Evolutionary conservation across 2,888 invertebrate species (phyloP), one percentile per base, ranked within the genome.

Genomic region (Orgyia antiqua): DNA sequence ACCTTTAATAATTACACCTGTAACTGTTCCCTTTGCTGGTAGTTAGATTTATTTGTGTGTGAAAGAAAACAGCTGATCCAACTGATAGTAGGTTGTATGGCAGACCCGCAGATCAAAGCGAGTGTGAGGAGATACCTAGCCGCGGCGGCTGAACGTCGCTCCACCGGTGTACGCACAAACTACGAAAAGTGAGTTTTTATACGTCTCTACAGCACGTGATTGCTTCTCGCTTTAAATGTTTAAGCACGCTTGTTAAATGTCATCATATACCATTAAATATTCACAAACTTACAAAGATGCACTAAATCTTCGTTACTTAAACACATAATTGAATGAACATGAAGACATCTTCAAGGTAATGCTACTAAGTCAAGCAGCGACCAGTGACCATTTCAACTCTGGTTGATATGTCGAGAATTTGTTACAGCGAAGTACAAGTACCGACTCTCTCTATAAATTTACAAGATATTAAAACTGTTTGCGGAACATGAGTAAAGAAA

Each of bases 21-120:
- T 9, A 20, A n/a, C n/a, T 20, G 21, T 13, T 28, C 33, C 24
- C 36, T 42, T 27, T 19, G 35, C 35, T 28, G 24, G 13, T 48
- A 42, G 40, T 50, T 48, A 31, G 37, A 40, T 31, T 40, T 37
- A 20, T 29, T 39, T 43, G 36, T 50, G 42, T 45, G 43, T 35
- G 41, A 42, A 36, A 33, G 32, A 45, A 51, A 43, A 39, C 38
- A 39, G 33, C 42, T 45, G 42, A 43, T 47, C 39, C 4, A 34
- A 33, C 40, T 46, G 42, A 44, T 47, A 42, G 36, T 45, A 42
- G 31, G 59, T 45, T 43, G 45, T 54, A 51, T 74, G 84, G 30
- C 82, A 96, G 96, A 96, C 90, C 94, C 95, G 53, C 92, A 93
- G 75, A 90, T 96, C 71, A 95, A 95, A 82, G 94, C 93, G 45